Evolutionary conservation across 1,140 invertebrate species (phyloP).

Genomic region (Idris sp.): DNA sequence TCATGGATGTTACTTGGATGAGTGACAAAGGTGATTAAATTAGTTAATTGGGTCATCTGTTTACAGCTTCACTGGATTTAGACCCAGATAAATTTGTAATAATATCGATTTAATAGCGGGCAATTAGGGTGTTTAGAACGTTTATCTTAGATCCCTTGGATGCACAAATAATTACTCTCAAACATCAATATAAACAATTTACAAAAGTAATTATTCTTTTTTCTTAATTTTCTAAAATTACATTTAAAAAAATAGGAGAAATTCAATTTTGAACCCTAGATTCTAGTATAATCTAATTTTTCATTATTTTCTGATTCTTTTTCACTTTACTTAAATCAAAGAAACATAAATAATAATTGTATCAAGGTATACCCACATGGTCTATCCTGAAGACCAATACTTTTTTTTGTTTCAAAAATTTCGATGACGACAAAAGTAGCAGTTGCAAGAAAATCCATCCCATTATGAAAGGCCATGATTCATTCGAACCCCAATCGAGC

Average conservation of each 20-base stretch:
- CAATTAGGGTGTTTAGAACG: slow-evolving; percentile 24
- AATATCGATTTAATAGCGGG: slow-evolving; percentile 24
- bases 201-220: no score
- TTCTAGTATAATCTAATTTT: no score
- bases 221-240: no score
- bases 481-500: slow-evolving; percentile 44
- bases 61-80: slow-evolving; percentile 11
- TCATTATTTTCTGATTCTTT: no score
- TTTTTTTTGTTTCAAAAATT: slow-evolving; percentile 4
- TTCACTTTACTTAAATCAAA: no score
- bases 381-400: slow-evolving; percentile 51
- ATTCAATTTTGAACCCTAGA: no score
- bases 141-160: slow-evolving; percentile 12
- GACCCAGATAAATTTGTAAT: slow-evolving; percentile 35
- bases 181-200: background rate
- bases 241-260: no score
- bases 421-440: slow-evolving; percentile 35
- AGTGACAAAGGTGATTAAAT: slow-evolving; percentile 15
- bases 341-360: no score
- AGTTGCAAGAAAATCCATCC: slow-evolving; percentile 30
- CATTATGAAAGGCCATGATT: slow-evolving; percentile 52
- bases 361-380: no score
- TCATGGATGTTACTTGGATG: slow-evolving; percentile 2
- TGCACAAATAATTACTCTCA: background rate
- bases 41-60: slow-evolving; percentile 18